These are phyloP conservation scores for Myripristis murdjan DNA, from an alignment of 2,797 vertebrate genomes.

Conservation along the genomic window DNA sequence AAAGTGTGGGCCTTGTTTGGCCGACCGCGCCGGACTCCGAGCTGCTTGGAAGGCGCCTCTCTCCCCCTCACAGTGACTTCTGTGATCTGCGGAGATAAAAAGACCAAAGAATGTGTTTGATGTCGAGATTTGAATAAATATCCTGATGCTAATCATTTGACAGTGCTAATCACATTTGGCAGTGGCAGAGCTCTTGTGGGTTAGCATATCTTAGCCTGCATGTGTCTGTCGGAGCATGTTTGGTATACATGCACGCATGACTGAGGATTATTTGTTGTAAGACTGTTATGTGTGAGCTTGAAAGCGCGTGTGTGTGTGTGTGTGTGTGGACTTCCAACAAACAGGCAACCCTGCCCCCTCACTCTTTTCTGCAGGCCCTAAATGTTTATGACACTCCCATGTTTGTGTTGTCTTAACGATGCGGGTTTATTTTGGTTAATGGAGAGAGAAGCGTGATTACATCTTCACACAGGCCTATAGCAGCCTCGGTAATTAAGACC, in stretches of 20 bases:
- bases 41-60: slow-evolving; percentile 67
- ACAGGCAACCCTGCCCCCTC: slow-evolving; percentile 22
- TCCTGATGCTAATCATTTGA: slow-evolving; percentile 70
- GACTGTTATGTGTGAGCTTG: not conserved
- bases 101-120: slow-evolving; percentile 76
- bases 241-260: too few species aligned
- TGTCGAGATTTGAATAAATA: slow-evolving; percentile 75
- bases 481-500: slow-evolving; percentile 40
- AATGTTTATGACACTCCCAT: slow-evolving; percentile 51
- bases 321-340: slow-evolving; percentile 1
- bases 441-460: slow-evolving; percentile 47
- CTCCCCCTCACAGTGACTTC: slow-evolving; percentile 71
- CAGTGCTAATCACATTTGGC: slow-evolving; percentile 68
- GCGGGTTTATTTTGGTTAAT: slow-evolving; percentile 52
- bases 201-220: slow-evolving; percentile 8
- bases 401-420: slow-evolving; percentile 72
- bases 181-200: slow-evolving; percentile 46
- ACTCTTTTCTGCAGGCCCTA: slow-evolving; percentile 34
- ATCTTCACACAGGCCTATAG: slow-evolving; percentile 52
- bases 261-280: not conserved
- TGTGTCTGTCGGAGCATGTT: slow-evolving; percentile 20
- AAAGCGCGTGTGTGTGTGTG: slow-evolving; percentile 12
- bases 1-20: slow-evolving; percentile 68
- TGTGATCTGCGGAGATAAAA: slow-evolving; percentile 70
- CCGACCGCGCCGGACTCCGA: slow-evolving; percentile 36